Evolutionary conservation across 2,888 invertebrate species (phyloP).

Genomic region (Pheosia gnoma): DNA sequence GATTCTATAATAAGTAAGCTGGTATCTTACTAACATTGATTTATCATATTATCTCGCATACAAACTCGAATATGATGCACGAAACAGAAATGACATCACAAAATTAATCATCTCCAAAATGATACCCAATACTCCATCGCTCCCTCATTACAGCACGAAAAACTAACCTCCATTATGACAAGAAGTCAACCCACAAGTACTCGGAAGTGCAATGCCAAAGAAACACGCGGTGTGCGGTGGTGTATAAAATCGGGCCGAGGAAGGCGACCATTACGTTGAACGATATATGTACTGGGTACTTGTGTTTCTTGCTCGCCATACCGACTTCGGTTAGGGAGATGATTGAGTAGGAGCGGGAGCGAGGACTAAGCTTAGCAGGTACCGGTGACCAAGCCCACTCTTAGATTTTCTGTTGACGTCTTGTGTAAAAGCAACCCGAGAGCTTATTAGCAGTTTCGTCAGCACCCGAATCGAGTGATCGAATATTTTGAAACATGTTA

Average conservation of each 20-base stretch:
- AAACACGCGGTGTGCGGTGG: constrained; percentile 23
- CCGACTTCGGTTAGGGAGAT: not conserved
- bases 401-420: too few relatives aligned
- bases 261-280: constrained; percentile 50
- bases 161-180: constrained; percentile 10
- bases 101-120: not conserved
- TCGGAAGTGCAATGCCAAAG: constrained; percentile 13
- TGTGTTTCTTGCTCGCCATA: constrained; percentile 31
- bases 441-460: too few relatives aligned
- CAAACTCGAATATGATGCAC: too few relatives aligned
- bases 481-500: too few relatives aligned
- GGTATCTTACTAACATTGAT: too few relatives aligned
- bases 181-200: constrained; percentile 21
- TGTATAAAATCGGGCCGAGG: constrained; percentile 25
- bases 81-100: too few relatives aligned
- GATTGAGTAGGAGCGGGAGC: not conserved
- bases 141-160: constrained; percentile 32
- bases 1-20: too few relatives aligned
- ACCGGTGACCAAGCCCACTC: too few relatives aligned
- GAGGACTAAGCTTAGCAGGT: not conserved
- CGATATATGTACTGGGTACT: constrained; percentile 26
- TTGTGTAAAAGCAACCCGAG: too few relatives aligned
- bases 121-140: constrained; percentile 8
- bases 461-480: too few relatives aligned
- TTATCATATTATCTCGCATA: too few relatives aligned